Conservation (phyloP, 2,113 vertebrate species). For the Poecile atricapillus region DNA sequence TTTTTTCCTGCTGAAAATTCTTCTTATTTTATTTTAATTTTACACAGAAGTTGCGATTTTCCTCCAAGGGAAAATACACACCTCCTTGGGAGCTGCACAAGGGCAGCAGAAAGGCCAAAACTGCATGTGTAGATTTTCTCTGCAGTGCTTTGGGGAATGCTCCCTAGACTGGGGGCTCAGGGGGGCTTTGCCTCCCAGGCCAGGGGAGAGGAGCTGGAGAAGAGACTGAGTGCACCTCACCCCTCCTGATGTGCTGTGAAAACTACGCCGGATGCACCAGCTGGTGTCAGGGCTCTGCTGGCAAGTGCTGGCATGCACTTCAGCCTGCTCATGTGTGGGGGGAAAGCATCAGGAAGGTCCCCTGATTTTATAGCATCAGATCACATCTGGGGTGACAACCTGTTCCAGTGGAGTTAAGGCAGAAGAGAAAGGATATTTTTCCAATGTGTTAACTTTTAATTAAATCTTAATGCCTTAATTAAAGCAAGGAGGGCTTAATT, state of each 20-base stretch:
- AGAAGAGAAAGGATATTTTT: slow-evolving; percentile 10
- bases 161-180: background rate
- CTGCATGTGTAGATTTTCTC: background rate
- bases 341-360: background rate
- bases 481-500: slow-evolving; percentile 58
- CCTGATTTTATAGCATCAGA: background rate
- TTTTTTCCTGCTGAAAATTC: background rate
- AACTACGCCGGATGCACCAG: background rate
- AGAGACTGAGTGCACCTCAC: background rate
- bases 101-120: background rate
- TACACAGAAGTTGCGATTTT: background rate
- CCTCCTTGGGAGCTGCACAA: background rate
- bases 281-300: background rate
- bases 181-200: background rate
- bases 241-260: background rate
- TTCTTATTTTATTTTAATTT: background rate
- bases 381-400: background rate
- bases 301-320: background rate
- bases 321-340: background rate
- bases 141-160: background rate
- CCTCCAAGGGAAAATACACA: background rate
- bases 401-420: background rate
- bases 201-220: background rate
- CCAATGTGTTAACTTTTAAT: slow-evolving; percentile 53
- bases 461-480: slow-evolving; percentile 65